A percentile compares a stretch with the other conserved stretches of the same genome.
Conservation (phyloP, 2,888 invertebrate genomes). For the Dicroscelio sp. region DNA sequence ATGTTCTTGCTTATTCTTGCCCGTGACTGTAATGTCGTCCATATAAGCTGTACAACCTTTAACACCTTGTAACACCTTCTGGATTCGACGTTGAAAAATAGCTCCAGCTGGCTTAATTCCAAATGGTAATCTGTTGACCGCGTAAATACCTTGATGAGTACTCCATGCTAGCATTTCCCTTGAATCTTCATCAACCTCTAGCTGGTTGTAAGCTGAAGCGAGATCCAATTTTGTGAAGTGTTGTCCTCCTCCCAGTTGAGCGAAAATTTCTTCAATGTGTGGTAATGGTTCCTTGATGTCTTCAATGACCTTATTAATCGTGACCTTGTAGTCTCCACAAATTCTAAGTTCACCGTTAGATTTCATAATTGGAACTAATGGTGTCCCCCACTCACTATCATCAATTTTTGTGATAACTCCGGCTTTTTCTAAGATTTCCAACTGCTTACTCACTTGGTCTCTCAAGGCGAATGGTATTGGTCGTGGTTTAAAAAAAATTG, state of each 20-base stretch:
- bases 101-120: slow-evolving; percentile 89
- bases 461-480: slow-evolving; percentile 69
- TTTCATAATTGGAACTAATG: slow-evolving; percentile 65
- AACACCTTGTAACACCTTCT: slow-evolving; percentile 85
- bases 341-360: slow-evolving; percentile 62
- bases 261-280: slow-evolving; percentile 85
- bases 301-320: slow-evolving; percentile 83
- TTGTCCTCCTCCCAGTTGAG: slow-evolving; percentile 73
- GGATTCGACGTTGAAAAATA: slow-evolving; percentile 88
- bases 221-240: slow-evolving; percentile 85
- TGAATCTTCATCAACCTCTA: slow-evolving; percentile 86
- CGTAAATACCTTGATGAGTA: slow-evolving; percentile 83
- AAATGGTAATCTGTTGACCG: slow-evolving; percentile 87
- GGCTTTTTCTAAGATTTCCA: slow-evolving; percentile 50
- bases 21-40: slow-evolving; percentile 88
- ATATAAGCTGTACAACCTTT: slow-evolving; percentile 76
- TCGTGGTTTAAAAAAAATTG: slow-evolving; percentile 69
- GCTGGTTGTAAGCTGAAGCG: slow-evolving; percentile 88
- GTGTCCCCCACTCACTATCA: slow-evolving; percentile 78
- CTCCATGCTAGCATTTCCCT: slow-evolving; percentile 86
- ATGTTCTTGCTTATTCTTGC: slow-evolving; percentile 81
- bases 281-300: slow-evolving; percentile 86
- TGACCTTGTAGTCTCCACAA: slow-evolving; percentile 85
- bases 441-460: slow-evolving; percentile 41
- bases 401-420: slow-evolving; percentile 47